Evolutionary conservation across 2,888 invertebrate genomes (phyloP), one percentile per base, ranked within the genome.

Genomic region (Flabesymbios commensalis): DNA sequence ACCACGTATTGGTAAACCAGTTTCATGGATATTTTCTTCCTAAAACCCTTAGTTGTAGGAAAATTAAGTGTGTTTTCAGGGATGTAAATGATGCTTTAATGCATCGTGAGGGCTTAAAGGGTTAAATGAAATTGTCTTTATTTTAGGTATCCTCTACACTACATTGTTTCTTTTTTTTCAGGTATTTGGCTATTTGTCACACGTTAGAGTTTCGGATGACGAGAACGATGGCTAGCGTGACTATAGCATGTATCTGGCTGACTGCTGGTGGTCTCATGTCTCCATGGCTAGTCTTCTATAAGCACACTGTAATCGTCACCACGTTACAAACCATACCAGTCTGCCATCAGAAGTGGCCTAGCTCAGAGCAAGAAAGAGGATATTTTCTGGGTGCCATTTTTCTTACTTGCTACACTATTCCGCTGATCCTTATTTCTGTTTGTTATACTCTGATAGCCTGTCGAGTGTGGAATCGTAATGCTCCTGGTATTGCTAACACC

Each of bases 111-210:
- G n/a, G n/a, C n/a, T n/a, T n/a, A n/a, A n/a, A n/a, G n/a, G n/a
- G n/a, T n/a, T n/a, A n/a, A n/a, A n/a, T n/a, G n/a, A n/a, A n/a
- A n/a, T n/a, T n/a, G n/a, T n/a, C n/a, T n/a, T n/a, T n/a, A n/a
- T n/a, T n/a, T n/a, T n/a, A n/a, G n/a, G n/a, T n/a, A n/a, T n/a
- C n/a, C n/a, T n/a, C n/a, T n/a, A n/a, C n/a, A n/a, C n/a, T n/a
- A n/a, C n/a, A n/a, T n/a, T n/a, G n/a, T n/a, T n/a, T n/a, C n/a
- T n/a, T n/a, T n/a, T 49, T n/a, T 74, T 89, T 22, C 74, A 83
- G 86, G 72, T 95, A 94, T 82, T 87, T 95, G 72, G 95, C 95
- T 48, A 96, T 95, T 75, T 94, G 95, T 91, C 94, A 93, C 90
- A 93, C 94, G 1, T 83, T 95, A 75, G 92, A 92, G 78, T 90